Conservation (phyloP, 2,888 invertebrate species). For the Lasioglossum calceatum region DNA sequence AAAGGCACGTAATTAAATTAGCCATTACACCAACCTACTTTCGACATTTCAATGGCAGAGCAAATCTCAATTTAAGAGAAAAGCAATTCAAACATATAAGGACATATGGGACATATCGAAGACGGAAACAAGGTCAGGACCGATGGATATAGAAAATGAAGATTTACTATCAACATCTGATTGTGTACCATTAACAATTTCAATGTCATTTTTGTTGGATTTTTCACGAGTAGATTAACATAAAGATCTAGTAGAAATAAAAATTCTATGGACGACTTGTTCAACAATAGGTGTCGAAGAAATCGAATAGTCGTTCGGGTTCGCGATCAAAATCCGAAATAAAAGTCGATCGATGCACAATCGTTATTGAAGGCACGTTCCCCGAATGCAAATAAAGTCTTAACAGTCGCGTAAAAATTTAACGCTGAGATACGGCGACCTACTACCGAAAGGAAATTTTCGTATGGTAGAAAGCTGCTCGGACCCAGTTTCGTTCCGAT, state of each 20-base stretch:
- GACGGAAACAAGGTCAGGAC: constrained; percentile 19
- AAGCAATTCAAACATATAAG: constrained; percentile 48
- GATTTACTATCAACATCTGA: background rate
- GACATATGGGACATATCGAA: background rate
- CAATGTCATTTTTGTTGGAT: background rate
- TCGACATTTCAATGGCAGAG: constrained; percentile 36
- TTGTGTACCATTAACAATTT: background rate
- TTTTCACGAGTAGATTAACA: background rate
- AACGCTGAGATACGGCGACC: constrained; percentile 48
- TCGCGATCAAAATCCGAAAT: background rate
- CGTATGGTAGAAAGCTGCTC: constrained; percentile 60
- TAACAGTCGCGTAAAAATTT: constrained; percentile 39
- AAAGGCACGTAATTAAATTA: constrained; percentile 46
- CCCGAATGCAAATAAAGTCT: constrained; percentile 37
- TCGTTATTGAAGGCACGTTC: constrained; percentile 39
- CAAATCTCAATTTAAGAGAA: constrained; percentile 35
- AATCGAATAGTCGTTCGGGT: background rate
- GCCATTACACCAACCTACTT: constrained; percentile 47
- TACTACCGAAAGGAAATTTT: constrained; percentile 62
- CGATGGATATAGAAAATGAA: constrained; percentile 3
- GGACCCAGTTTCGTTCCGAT: constrained; percentile 42
- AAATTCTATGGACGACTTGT: constrained; percentile 4
- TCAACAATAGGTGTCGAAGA: background rate
- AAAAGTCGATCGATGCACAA: constrained; percentile 6
- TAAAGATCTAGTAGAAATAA: background rate